Base-by-base conservation (phyloP, 2,888 invertebrate genomes). In the Sarcophaga variegata region DNA sequence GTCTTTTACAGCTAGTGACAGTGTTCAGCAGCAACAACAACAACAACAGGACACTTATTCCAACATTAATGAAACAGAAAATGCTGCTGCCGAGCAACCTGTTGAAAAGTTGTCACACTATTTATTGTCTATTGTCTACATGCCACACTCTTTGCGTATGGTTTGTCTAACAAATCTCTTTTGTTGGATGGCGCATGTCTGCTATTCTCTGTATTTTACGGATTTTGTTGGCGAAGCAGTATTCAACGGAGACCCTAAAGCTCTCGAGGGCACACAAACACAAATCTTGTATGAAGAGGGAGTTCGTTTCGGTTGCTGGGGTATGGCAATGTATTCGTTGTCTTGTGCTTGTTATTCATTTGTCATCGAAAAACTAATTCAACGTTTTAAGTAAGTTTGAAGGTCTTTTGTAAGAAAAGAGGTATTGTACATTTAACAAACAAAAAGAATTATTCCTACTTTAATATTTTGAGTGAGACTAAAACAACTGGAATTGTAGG, bases 111-210 rank as follows among this genome's bases (percentile, higher is more conserved):
- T 98, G 22, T 93, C 94, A n/a, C 96, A 97, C 90, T 99, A 99
- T 93, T 94, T 99, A 54, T 94, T 95, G 89, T 98, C 99, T 6
- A 98, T 99, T 82, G 94, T 99, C n/a, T 95, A 96, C 92, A 98
- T 99, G 97, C 99, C 99, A 0, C 94, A 94, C 90, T 98, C 98
- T 0, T 94, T 99, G 88, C 95, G 96, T 54, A 96, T 98, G 91
- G 95, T 99, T 14, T 99, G 99, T 91, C 92, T 98, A 87, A 99
- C 99, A 17, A 99, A 99, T 94, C 94, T 99, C 59, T 99, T 99
- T 94, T 98, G 98, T 92, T 99, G 99, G 99, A 99, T 98, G 98
- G 98, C 98, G 0, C 97, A 99, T 90, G 98, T 99, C 67, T 98
- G 98, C 93, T 99, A 99, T 92, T 98, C 98, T 0, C 94, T 99